Base-by-base conservation (phyloP, 2,888 invertebrate genomes). In the Lasioglossum marginatum region DNA sequence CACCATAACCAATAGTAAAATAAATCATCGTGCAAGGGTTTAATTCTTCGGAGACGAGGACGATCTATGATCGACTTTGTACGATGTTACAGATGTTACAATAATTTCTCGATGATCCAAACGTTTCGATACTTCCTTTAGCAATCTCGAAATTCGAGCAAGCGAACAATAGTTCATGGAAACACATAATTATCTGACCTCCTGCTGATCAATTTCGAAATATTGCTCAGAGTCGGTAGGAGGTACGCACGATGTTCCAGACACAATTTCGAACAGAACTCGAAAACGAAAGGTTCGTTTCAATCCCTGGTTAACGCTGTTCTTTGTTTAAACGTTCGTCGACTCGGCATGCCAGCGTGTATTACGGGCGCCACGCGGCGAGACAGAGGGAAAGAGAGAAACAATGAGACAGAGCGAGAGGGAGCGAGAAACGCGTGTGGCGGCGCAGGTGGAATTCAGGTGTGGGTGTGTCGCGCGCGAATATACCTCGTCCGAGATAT, bases 401-500 rank as follows among this genome's bases (percentile, higher is more conserved):
- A 76, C 82, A 60, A 78, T 75, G 40, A 27, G 74, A 31, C 8
- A 14, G 57, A 4, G n/a, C 12, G 40, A 70, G 70, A 37, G 37
- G 19, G 8, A 70, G 23, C 40, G 12, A 70, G 37, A 37, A 37
- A 34, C 57, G 43, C 68, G 60, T 79, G 52, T 77, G 73, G 77
- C 70, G 88, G 85, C 88, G 84, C 90, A 91, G 90, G 90, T 91
- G 88, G 90, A 91, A 91, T 91, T 91, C 66, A 87, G 86, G 66
- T 87, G 90, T 88, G 87, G 85, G 87, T 87, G 90, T 87, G 88
- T 90, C 90, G 76, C 91, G 79, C 79, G 76, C 81, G 81, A 63
- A 79, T 79, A 82, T 93, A 98, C 98, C 96, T 98, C 97, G 95
- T 98, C 98, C 77, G 98, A 97, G 93, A 98, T 97, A 94, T 98